Base-by-base conservation (phyloP, 1,140 invertebrate species). In the Planococcus citri region DNA sequence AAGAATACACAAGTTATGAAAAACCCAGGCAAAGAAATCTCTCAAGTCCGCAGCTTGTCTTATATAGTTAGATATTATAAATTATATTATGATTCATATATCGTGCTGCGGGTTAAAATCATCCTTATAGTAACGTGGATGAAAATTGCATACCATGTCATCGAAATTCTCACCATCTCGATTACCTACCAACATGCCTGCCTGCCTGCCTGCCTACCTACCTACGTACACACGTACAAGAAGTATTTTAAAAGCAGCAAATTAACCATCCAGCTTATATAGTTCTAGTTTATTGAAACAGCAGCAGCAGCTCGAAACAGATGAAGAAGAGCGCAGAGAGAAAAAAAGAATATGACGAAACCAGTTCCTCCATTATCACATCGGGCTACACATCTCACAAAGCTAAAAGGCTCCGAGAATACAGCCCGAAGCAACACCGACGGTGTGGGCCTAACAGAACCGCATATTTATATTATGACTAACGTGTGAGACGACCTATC, bases 401-500 rank as follows among this genome's bases (percentile, higher is more conserved):
- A 51, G 41, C 12, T 51, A 51, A 20, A 51, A 51, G n/a, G 41
- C 6, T 51, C 6, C 6, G 6, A 4, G 20, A 14, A 24, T 10
- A 6, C 10, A 64, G 60, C 60, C 60, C 25, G 25, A 64, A 27
- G 60, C 20, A 24, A 27, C 25, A 64, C 60, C 60, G 60, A 24
- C 17, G 60, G 60, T 27, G 60, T 64, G 25, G 60, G 20, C 60
- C 60, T 25, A 24, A 25, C 60, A 24, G 12, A 10, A 64, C 22
- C 60, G 17, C 60, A 64, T 64, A 64, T 20, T 20, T 64, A 24
- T 12, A 64, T 64, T 64, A 64, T 64, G 60, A 64, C 60, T 64
- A 64, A 64, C 60, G 60, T 64, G 60, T 24, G 51, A 58, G 3
- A 25, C 60, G 25, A 21, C 2, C 25, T 27, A 4, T 24, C 60